Evolutionary conservation across 2,888 invertebrate species (phyloP), one percentile per base, ranked within the genome.

Genomic region (Drosophila paramelanica): DNA sequence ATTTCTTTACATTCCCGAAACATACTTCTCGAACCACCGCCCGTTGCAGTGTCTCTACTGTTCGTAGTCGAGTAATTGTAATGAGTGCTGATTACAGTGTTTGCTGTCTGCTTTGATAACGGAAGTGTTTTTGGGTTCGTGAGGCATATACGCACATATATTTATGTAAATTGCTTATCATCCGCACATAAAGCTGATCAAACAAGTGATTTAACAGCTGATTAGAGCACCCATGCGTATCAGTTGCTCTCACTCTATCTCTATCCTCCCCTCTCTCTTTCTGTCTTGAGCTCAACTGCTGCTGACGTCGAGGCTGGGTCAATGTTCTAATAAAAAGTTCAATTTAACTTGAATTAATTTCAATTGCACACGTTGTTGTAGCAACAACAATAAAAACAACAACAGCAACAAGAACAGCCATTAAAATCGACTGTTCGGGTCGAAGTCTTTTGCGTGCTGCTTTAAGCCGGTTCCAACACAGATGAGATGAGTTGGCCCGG

Each of bases 311-410:
- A 10, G 42, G 52, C 50, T 75, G 87, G 90, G 88, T 87, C 87
- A 87, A 87, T 77, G 87, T 73, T 89, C 89, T 77, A 81, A 87
- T 79, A 87, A 81, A 76, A 77, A 74, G 77, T 89, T 87, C 78
- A 75, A 89, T 89, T 89, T 76, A 77, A 79, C 64, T 84, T 81
- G 85, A 87, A 90, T 87, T 89, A 81, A 85, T 87, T 84, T 87
- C 90, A 89, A 87, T 87, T 89, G 83, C 79, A 78, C 57, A 72
- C n/a, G n/a, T n/a, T n/a, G n/a, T n/a, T n/a, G n/a, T n/a, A n/a
- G n/a, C n/a, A 52, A 42, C 41, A 59, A 43, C 42, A 64, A 39
- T 31, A 62, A 36, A 38, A 27, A n/a, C 6, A 53, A 13, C 10
- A 56, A 46, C 33, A 66, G 39, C 45, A 71, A 55, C 6, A 27